These are phyloP conservation scores for Sphaeramia orbicularis DNA, from an alignment of 2,797 vertebrate species.

Conservation along the genomic window DNA sequence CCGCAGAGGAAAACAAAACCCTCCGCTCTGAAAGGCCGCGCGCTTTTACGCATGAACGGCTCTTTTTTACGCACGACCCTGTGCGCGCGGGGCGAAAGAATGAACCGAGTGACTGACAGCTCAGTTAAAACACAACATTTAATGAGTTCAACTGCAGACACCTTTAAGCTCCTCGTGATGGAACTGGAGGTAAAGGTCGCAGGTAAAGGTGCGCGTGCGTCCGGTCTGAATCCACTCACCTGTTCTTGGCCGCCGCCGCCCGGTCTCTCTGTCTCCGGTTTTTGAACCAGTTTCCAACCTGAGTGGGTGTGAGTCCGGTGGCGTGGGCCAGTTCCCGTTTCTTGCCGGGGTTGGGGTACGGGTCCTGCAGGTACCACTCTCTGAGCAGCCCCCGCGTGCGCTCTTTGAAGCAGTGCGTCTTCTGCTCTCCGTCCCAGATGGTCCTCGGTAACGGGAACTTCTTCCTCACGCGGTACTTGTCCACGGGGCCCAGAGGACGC, in stretches of 20 bases:
- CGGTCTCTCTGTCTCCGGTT: constrained; percentile 98
- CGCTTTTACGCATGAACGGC: constrained; percentile 68
- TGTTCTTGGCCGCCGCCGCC: constrained; percentile 98
- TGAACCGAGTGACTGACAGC: background rate
- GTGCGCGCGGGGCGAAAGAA: constrained; percentile 24
- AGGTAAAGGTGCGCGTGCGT: no score
- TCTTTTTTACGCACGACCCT: constrained; percentile 55
- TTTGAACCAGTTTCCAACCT: constrained; percentile 99
- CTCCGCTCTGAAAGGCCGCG: constrained; percentile 39
- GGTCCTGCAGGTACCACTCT: constrained; percentile 99
- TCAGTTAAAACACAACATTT: no score
- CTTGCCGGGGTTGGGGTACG: constrained; percentile 98
- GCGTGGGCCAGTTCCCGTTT: constrained; percentile 98
- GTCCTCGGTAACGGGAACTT: constrained; percentile 99
- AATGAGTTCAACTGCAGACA: no score
- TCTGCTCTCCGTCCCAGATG: constrained; percentile 99
- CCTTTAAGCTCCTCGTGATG: no score
- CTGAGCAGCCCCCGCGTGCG: constrained; percentile 96
- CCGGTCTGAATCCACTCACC: constrained; percentile 82
- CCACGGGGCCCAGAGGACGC: constrained; percentile 96
- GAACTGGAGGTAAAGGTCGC: no score
- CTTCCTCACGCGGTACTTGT: constrained; percentile 99
- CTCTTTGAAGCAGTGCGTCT: constrained; percentile 99
- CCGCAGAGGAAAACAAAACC: constrained; percentile 34
- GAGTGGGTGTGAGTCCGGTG: constrained; percentile 98